A percentile compares a stretch with the other conserved stretches of the same genome.
These are phyloP conservation scores for Epinotia bilunana DNA, from an alignment of 2,888 invertebrate genomes.

Conservation along the genomic window DNA sequence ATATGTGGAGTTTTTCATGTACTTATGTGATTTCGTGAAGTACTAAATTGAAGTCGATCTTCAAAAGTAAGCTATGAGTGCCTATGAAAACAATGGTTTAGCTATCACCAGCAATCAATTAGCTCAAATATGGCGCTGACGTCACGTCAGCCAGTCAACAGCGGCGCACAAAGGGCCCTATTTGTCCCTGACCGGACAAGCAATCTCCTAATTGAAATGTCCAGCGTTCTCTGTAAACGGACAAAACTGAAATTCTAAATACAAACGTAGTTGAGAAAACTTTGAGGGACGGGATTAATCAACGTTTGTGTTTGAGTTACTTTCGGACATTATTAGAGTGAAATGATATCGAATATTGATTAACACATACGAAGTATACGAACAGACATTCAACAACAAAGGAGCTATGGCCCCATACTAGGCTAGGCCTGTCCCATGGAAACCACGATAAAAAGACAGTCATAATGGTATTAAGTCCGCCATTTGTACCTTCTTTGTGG, in stretches of 20 bases:
- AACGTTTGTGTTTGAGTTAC: conserved; percentile 6
- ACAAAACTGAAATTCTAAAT: conserved; percentile 52
- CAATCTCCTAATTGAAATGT: conserved; percentile 77
- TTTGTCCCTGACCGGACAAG: conserved; percentile 58
- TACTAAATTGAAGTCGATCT: no score
- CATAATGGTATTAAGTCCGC: no score
- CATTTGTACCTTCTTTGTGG: no score
- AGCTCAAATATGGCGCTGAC: conserved; percentile 27
- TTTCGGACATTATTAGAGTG: background rate
- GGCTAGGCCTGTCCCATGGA: no score
- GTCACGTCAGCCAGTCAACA: conserved; percentile 32
- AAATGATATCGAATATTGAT: no score
- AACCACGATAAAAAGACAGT: no score
- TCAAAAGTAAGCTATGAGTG: no score
- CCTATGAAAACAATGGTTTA: background rate
- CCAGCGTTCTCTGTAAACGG: conserved; percentile 51
- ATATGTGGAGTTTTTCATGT: no score
- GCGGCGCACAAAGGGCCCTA: conserved; percentile 33
- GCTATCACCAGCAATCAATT: conserved; percentile 19
- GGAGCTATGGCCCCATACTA: no score
- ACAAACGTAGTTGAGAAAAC: conserved; percentile 16
- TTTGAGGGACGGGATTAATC: conserved; percentile 23
- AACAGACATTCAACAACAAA: no score
- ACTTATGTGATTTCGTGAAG: no score
- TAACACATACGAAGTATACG: no score